Conservation (phyloP, 2,113 vertebrate genomes). For the Ceuthmochares aereus region DNA sequence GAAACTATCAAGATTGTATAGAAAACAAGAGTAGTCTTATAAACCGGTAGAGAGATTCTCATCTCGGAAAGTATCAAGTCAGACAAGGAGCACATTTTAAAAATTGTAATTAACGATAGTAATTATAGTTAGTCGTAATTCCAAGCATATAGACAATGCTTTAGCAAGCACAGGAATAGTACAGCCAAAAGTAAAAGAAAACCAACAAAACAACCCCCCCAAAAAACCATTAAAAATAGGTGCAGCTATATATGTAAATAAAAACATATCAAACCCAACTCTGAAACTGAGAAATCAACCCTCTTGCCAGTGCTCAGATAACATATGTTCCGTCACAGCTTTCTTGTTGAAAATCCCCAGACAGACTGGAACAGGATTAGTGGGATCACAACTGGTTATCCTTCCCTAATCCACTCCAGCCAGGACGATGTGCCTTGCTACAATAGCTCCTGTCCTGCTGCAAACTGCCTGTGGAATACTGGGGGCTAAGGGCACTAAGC, state of each 20-base stretch:
- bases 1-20: background rate
- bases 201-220: background rate
- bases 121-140: background rate
- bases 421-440: conserved; percentile 30
- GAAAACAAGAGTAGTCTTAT: background rate
- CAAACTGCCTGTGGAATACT: background rate
- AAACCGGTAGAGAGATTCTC: background rate
- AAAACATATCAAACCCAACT: background rate
- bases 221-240: background rate
- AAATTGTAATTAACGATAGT: background rate
- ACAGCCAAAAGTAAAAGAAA: background rate
- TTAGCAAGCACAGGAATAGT: background rate
- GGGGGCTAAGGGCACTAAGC: background rate
- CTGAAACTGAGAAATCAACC: background rate
- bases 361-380: conserved; percentile 52
- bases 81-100: background rate
- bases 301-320: background rate
- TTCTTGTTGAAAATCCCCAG: background rate
- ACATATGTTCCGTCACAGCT: conserved; percentile 2
- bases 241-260: background rate
- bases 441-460: background rate
- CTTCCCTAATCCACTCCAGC: conserved; percentile 51
- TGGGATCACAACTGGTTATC: conserved; percentile 51
- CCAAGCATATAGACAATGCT: background rate
- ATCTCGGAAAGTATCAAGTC: background rate